Base-by-base conservation (phyloP, 2,113 vertebrate species). In the Copsychus sechellarum region DNA sequence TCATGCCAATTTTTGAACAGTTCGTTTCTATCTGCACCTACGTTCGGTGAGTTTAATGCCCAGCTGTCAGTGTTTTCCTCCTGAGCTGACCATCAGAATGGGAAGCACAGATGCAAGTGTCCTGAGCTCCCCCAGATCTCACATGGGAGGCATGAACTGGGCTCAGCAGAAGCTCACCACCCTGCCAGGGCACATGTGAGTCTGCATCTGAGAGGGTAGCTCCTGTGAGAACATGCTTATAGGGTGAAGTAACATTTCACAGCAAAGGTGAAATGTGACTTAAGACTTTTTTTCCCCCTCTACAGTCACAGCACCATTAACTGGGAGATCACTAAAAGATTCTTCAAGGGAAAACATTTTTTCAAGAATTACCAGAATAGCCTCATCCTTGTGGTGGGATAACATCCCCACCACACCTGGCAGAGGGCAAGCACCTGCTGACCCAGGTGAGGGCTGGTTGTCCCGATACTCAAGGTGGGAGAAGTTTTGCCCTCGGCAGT, bases 1-100 rank as follows among this genome's bases (percentile, higher is more conserved):
- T 90, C 64, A 54, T 96, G 95, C 93, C 94, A 96, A n/a, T 81
- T 92, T 95, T 95, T 56, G 48, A 93, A 56, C 76, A 93, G 79
- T 90, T 93, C 64, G 0, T 94, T 93, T 60, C 76, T 95, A 64
- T 83, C 90, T 56, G 76, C 56, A 45, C 60, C 79, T 92, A 18
- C 0, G 0, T 61, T 72, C 2, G 1, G 42, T 61, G 74, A 88
- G 81, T 90, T 90, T 73, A 77, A 77, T 76, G 81, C 72, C 93
- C 92, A 94, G 82, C 82, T 95, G 88, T 86, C 82, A 64, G 40
- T 90, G 76, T 83, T 93, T 74, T 88, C 71, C 80, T 82, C 64
- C 89, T 60, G 26, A 88, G 64, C 67, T 95, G 88, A 90, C 84
- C 66, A 24, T 18, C 2, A 4, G 58, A 4, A 11, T n/a, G 24